Conservation (phyloP, 1,140 invertebrate genomes). For the Homalodisca vitripennis region DNA sequence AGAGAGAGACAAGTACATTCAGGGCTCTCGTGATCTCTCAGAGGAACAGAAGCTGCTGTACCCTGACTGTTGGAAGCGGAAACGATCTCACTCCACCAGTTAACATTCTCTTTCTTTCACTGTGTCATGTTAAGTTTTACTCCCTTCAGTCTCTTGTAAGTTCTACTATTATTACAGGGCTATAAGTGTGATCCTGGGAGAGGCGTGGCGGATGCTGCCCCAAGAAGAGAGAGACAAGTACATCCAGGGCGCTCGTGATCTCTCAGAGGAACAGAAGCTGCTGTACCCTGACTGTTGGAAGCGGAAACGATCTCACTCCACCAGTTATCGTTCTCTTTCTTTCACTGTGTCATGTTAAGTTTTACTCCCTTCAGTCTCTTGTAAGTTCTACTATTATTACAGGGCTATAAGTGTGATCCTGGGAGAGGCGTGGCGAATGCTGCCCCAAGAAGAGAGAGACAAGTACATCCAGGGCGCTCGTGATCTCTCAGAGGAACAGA, state of each 20-base stretch:
- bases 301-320: conserved; percentile 36
- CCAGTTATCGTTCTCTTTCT: conserved; percentile 30
- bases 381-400: too few relatives aligned
- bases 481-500: conserved; percentile 54
- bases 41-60: conserved; percentile 54
- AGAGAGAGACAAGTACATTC: conserved; percentile 50
- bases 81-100: conserved; percentile 37
- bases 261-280: conserved; percentile 55
- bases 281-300: conserved; percentile 61
- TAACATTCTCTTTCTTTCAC: conserved; percentile 23
- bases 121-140: too few relatives aligned
- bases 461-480: conserved; percentile 50
- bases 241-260: conserved; percentile 49
- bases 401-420: conserved; percentile 58
- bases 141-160: too few relatives aligned
- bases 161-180: conserved; percentile 51
- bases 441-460: conserved; percentile 49
- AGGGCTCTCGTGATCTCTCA: conserved; percentile 52
- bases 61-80: conserved; percentile 58
- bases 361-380: too few relatives aligned
- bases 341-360: too few relatives aligned
- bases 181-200: conserved; percentile 57
- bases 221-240: conserved; percentile 49
- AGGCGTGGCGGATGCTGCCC: conserved; percentile 53
- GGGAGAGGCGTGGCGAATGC: conserved; percentile 54